Conservation (phyloP, 2,888 invertebrate genomes). For the Frankliniella intonsa region DNA sequence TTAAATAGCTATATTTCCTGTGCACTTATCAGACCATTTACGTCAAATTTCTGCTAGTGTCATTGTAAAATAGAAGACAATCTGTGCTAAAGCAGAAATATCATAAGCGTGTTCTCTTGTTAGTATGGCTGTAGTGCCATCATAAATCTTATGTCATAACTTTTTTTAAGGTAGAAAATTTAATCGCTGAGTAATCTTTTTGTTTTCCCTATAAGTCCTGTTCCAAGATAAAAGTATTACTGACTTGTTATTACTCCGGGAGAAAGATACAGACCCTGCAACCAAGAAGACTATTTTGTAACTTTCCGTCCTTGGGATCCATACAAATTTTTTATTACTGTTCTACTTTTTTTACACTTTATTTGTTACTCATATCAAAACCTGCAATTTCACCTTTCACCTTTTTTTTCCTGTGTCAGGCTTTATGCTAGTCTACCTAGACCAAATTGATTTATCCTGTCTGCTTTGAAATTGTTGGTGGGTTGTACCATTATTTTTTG, state of each 20-base stretch:
- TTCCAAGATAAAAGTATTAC: too few species aligned
- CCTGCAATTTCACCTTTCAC: neutral
- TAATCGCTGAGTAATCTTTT: neutral
- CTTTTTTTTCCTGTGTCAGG: neutral
- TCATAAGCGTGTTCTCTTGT: neutral
- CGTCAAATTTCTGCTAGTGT: neutral
- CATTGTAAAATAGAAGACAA: neutral
- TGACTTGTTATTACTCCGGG: too few species aligned
- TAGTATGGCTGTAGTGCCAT: neutral
- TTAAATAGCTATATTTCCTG: neutral
- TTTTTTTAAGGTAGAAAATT: neutral
- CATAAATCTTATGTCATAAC: neutral
- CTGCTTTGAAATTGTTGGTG: too few species aligned
- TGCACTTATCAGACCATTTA: neutral
- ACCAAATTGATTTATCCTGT: too few species aligned
- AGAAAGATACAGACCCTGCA: too few species aligned
- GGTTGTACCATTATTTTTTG: too few species aligned
- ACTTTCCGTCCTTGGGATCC: too few species aligned
- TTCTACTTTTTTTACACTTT: too few species aligned
- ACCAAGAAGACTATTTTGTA: too few species aligned
- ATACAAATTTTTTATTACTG: too few species aligned
- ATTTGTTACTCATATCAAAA: neutral
- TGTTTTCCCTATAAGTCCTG: neutral
- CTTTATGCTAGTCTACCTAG: too few species aligned
- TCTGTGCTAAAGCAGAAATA: neutral